Evolutionary conservation across 2,113 vertebrate genomes (phyloP).

Genomic region (Gadus macrocephalus): DNA sequence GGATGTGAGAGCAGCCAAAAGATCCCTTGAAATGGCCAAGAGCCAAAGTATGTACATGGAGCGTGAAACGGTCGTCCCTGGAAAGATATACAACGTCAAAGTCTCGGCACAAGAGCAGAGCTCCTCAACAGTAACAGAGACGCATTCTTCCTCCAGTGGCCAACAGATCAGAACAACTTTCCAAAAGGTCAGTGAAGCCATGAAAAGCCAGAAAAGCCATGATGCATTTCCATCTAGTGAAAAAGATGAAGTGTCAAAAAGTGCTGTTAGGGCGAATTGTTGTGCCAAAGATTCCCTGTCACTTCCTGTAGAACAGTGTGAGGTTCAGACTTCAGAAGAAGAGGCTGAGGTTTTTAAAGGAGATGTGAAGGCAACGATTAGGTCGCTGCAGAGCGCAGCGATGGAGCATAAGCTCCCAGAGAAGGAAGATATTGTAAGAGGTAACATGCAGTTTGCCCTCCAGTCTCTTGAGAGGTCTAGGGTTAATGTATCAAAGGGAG

Average conservation of each 20-base stretch:
- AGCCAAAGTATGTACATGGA: slow-evolving; percentile 81
- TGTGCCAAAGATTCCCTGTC: slow-evolving; percentile 72
- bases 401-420: slow-evolving; percentile 78
- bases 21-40: slow-evolving; percentile 84
- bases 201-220: slow-evolving; percentile 66
- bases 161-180: slow-evolving; percentile 66
- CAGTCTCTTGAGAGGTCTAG: slow-evolving; percentile 84
- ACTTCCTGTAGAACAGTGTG: slow-evolving; percentile 67
- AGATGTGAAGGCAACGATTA: slow-evolving; percentile 85
- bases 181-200: slow-evolving; percentile 91
- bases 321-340: slow-evolving; percentile 70
- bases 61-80: slow-evolving; percentile 74
- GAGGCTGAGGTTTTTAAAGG: slow-evolving; percentile 76
- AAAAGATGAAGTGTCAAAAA: slow-evolving; percentile 58
- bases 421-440: slow-evolving; percentile 82
- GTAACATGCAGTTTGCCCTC: slow-evolving; percentile 79
- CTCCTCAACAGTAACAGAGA: slow-evolving; percentile 69
- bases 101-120: slow-evolving; percentile 62
- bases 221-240: slow-evolving; percentile 62
- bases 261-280: slow-evolving; percentile 67
- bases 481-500: slow-evolving; percentile 86
- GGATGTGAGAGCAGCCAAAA: slow-evolving; percentile 81
- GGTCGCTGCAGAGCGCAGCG: slow-evolving; percentile 78
- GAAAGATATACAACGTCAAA: slow-evolving; percentile 71
- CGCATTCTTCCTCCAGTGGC: slow-evolving; percentile 61